Conservation (phyloP, 1,140 invertebrate species). For the Aphis gossypii region DNA sequence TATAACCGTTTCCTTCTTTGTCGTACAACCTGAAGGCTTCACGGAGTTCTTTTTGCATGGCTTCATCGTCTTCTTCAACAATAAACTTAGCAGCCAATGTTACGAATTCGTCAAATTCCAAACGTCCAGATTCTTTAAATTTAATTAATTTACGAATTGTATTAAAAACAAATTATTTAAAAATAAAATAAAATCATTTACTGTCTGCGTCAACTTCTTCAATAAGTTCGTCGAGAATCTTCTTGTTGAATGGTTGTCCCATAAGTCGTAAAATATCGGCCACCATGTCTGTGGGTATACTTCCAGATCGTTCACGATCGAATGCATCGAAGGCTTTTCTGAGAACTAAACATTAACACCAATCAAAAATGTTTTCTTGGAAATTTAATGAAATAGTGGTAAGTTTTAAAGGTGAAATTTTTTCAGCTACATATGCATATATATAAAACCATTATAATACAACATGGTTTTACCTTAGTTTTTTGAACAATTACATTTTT, state of each 20-base stretch:
- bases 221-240: conserved; percentile 92
- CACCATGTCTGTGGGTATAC: conserved; percentile 93
- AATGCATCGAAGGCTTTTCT: conserved; percentile 96
- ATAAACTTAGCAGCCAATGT: conserved; percentile 92
- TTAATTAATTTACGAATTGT: conserved; percentile 9
- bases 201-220: conserved; percentile 95
- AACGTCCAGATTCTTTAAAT: conserved; percentile 83
- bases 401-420: not conserved
- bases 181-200: conserved; percentile 68
- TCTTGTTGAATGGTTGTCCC: conserved; percentile 96
- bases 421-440: not conserved
- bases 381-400: not conserved
- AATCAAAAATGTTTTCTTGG: conserved; percentile 42
- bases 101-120: conserved; percentile 95
- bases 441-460: no score
- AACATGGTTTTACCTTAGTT: no score
- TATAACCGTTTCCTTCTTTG: conserved; percentile 92
- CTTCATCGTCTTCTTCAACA: conserved; percentile 93
- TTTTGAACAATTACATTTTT: no score
- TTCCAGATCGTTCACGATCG: conserved; percentile 91
- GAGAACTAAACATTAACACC: conserved; percentile 73
- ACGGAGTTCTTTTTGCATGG: conserved; percentile 87
- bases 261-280: conserved; percentile 92
- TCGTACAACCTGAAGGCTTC: conserved; percentile 92
- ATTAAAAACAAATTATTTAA: not conserved